Evolutionary conservation across 2,113 vertebrate genomes (phyloP).

Genomic region (Smithornis capensis): DNA sequence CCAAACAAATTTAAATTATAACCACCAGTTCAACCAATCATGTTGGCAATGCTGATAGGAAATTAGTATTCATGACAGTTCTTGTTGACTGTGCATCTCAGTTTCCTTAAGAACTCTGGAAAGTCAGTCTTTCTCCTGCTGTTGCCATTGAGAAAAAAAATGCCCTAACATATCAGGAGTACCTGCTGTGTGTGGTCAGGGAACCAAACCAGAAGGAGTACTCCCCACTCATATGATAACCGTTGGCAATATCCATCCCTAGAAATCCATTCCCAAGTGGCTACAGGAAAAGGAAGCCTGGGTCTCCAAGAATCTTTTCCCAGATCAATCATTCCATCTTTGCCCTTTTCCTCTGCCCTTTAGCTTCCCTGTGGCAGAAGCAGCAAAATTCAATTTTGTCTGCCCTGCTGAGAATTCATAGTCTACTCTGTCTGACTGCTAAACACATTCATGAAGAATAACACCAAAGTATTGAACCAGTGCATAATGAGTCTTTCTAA

Average conservation of each 20-base stretch:
- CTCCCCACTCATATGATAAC: not conserved
- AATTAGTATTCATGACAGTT: not conserved
- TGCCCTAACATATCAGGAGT: not conserved
- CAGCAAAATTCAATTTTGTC: not conserved
- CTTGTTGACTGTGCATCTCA: not conserved
- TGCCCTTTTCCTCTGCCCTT: not conserved
- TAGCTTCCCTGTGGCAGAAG: not conserved
- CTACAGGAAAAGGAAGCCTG: not conserved
- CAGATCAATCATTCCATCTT: not conserved
- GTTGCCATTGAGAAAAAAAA: not conserved
- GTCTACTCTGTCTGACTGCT: not conserved
- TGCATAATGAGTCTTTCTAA: slow-evolving; percentile 21
- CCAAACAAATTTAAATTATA: not conserved
- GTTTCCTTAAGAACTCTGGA: not conserved
- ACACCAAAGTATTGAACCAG: slow-evolving; percentile 2
- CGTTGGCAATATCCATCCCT: not conserved
- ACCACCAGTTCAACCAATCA: not conserved
- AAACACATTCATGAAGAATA: not conserved
- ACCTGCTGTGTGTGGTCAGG: not conserved
- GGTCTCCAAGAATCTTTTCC: not conserved
- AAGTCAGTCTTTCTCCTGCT: not conserved
- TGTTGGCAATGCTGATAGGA: not conserved
- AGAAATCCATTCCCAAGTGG: not conserved
- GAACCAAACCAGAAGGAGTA: not conserved
- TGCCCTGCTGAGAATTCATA: not conserved